Conservation (phyloP, 2,797 vertebrate species). For the Ficedula albicollis region DNA sequence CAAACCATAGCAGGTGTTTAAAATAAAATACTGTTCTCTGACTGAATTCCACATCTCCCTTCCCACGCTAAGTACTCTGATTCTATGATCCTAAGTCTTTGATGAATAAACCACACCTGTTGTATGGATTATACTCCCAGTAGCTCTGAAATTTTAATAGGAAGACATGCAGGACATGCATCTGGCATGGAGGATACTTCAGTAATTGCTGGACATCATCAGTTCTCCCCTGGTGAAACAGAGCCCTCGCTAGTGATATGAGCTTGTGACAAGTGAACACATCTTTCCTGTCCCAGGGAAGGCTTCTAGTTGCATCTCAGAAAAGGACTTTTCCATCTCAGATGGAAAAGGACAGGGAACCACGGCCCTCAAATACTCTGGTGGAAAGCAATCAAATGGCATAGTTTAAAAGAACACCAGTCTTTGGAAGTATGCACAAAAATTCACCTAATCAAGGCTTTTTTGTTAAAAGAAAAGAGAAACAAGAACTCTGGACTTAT, state of each 20-base stretch:
- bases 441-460: neutral
- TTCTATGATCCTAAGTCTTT: neutral
- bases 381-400: accelerated
- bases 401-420: neutral
- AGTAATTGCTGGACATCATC: neutral
- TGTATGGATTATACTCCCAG: neutral
- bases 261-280: neutral
- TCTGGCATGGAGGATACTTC: neutral
- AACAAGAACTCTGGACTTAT: neutral
- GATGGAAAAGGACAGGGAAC: neutral
- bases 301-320: neutral
- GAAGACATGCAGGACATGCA: neutral
- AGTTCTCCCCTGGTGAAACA: neutral
- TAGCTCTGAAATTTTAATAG: neutral
- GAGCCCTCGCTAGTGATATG: neutral
- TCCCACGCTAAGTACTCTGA: neutral
- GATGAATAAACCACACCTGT: neutral
- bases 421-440: neutral
- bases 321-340: neutral
- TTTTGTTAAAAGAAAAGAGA: neutral
- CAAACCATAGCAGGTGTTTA: neutral
- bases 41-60: neutral
- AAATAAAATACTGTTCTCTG: neutral
- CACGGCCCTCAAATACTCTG: neutral
- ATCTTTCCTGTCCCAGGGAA: neutral